Evolutionary conservation across 92 coral and sea anemone genomes (phyloP).

Genomic region (Parazoanthus atlanticus): DNA sequence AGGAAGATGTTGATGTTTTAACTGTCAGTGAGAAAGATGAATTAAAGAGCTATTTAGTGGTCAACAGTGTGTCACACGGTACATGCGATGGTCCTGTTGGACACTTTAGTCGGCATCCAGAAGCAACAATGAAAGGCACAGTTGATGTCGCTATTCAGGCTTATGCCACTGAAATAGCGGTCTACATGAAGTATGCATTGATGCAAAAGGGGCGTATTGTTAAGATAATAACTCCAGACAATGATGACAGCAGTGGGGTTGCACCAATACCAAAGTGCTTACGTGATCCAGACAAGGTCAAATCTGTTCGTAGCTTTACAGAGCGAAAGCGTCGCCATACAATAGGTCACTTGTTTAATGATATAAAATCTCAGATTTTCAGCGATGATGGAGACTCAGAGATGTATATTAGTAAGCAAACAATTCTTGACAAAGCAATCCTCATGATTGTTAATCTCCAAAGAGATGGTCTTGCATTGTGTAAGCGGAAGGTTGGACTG

Average conservation of each 20-base stretch:
- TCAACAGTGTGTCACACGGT: conserved; percentile 54
- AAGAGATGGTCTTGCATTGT: conserved; percentile 39
- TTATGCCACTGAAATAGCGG: conserved; percentile 73
- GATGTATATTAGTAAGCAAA: conserved; percentile 76
- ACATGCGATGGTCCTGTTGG: conserved; percentile 53
- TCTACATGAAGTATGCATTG: conserved; percentile 75
- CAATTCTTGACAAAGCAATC: conserved; percentile 75
- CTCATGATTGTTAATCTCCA: conserved; percentile 46
- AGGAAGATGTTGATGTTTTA: conserved; percentile 39
- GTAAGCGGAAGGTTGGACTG: conserved; percentile 36
- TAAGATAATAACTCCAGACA: conserved; percentile 77
- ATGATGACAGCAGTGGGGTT: conserved; percentile 29
- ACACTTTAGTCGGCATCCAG: conserved; percentile 78
- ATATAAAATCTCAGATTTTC: conserved; percentile 73
- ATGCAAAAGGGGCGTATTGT: conserved; percentile 69
- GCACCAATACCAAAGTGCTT: conserved; percentile 48
- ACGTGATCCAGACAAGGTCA: conserved; percentile 61
- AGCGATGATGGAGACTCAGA: conserved; percentile 56
- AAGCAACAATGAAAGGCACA: conserved; percentile 63
- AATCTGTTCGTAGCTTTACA: conserved; percentile 82
- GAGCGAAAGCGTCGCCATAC: conserved; percentile 84
- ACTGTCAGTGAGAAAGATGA: conserved; percentile 13
- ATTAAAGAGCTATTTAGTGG: conserved; percentile 37
- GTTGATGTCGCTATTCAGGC: conserved; percentile 78
- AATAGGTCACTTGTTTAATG: conserved; percentile 73